phyloP scores from a whole-genome alignment of 2,113 vertebrate genomes.

The Malurus alboscapulatus region DNA sequence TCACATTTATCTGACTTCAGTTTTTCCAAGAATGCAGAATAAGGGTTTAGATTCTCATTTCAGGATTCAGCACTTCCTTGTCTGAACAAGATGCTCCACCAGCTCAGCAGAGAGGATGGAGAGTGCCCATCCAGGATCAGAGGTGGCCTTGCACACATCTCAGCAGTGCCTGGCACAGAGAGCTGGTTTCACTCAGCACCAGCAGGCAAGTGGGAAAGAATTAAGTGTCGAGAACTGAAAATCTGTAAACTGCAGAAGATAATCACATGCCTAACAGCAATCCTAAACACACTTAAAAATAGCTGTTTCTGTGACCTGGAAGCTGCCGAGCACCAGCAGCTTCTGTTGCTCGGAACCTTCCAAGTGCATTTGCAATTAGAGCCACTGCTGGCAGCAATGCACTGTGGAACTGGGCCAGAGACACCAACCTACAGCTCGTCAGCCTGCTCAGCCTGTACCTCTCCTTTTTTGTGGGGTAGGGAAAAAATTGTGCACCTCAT shows the following conservation, averaged over 20 bases:
- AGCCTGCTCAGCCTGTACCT: neutral
- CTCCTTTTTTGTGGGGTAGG: neutral
- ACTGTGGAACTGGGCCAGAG: neutral
- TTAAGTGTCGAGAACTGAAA: slow-evolving; percentile 1
- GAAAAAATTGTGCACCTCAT: neutral
- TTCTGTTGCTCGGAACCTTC: neutral
- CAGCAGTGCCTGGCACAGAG: neutral
- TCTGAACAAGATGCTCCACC: neutral
- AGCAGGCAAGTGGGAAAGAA: neutral
- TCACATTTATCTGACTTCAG: neutral
- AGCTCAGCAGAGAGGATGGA: neutral
- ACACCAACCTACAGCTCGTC: neutral
- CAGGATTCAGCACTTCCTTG: neutral
- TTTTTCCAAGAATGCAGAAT: neutral
- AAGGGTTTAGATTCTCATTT: neutral
- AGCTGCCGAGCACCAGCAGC: neutral
- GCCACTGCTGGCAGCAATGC: neutral
- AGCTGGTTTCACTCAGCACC: neutral
- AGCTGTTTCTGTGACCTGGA: neutral
- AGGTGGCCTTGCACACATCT: neutral
- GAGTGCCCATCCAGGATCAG: neutral
- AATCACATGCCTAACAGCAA: neutral
- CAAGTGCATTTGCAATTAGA: neutral
- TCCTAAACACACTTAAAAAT: neutral
- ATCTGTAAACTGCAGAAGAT: neutral